Evolutionary conservation across 2,797 vertebrate genomes (phyloP).

Genomic region (Cirrhinus mrigala): DNA sequence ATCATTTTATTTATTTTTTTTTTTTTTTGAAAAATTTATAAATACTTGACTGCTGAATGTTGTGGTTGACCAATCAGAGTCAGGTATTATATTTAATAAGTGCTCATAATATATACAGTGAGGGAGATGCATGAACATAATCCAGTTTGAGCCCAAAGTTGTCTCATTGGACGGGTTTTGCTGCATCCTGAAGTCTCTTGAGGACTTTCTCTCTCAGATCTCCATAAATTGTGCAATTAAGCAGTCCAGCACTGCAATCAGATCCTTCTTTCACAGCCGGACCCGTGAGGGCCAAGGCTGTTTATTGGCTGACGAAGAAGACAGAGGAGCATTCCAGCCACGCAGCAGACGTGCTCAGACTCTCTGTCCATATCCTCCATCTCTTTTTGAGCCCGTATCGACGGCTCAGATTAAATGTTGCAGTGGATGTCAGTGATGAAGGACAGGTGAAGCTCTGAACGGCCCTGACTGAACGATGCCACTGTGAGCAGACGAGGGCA

Average conservation of each 20-base stretch:
- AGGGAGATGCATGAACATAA: not conserved
- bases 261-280: constrained; percentile 27
- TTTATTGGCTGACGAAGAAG: constrained; percentile 45
- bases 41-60: not conserved
- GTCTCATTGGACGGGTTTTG: not conserved
- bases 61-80: not conserved
- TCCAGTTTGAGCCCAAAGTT: not conserved
- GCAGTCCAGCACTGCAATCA: constrained; percentile 11
- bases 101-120: not conserved
- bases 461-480: not conserved
- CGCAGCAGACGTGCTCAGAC: constrained; percentile 35
- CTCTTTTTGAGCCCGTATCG: not conserved
- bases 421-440: not conserved
- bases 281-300: constrained; percentile 28
- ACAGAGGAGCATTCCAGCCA: constrained; percentile 16
- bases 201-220: not conserved
- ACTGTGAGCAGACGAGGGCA: not conserved
- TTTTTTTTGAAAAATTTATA: too few relatives aligned
- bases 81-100: not conserved
- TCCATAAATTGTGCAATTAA: constrained; percentile 49
- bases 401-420: constrained; percentile 6
- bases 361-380: constrained; percentile 37
- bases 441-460: not conserved
- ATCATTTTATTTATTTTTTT: too few relatives aligned
- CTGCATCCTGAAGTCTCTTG: not conserved